Base-by-base conservation (phyloP, 1,140 invertebrate species). In the Ostrea denselamellosa region DNA sequence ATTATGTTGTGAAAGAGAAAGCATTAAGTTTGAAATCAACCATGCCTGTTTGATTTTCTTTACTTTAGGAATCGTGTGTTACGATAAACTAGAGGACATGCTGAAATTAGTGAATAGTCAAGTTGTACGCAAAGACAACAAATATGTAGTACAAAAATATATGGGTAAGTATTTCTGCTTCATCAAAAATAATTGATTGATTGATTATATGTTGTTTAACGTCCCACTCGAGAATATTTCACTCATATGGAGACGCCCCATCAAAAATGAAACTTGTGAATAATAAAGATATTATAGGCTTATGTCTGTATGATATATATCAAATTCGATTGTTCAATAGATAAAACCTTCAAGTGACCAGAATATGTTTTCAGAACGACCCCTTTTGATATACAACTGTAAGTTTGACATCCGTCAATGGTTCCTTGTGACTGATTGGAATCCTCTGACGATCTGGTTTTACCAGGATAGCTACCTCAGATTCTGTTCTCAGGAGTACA, bases 121-220 rank as follows among this genome's bases (percentile, higher is more conserved):
- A 25, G 92, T 94, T 9, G 91, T 93, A 8, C 92, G 92, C 81
- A 94, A 95, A 90, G 97, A 98, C 93, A 96, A 96, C 88, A 96
- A 97, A 96, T 98, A 97, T 94, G 97, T 99, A 58, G 97, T 98
- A 28, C 98, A 99, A 94, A 99, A 99, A 95, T 99, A 99, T 94
- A 98, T 99, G 91, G 98, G 98, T 98, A 90, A 89, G 91, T 91
- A 71, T 44, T 14, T 19, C 22, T 19, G 34, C 12, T 8, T 51
- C 25, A 81, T 19, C 7, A 17, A n/a, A n/a, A n/a, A n/a, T n/a
- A n/a, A n/a, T n/a, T n/a, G n/a, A n/a, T n/a, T n/a, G n/a, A n/a
- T n/a, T n/a, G n/a, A n/a, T n/a, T n/a, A n/a, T n/a, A n/a, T n/a
- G n/a, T n/a, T n/a, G n/a, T n/a, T n/a, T n/a, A n/a, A n/a, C n/a